These are phyloP conservation scores for Polypterus senegalus DNA, from an alignment of 2,113 vertebrate genomes.

Conservation along the genomic window DNA sequence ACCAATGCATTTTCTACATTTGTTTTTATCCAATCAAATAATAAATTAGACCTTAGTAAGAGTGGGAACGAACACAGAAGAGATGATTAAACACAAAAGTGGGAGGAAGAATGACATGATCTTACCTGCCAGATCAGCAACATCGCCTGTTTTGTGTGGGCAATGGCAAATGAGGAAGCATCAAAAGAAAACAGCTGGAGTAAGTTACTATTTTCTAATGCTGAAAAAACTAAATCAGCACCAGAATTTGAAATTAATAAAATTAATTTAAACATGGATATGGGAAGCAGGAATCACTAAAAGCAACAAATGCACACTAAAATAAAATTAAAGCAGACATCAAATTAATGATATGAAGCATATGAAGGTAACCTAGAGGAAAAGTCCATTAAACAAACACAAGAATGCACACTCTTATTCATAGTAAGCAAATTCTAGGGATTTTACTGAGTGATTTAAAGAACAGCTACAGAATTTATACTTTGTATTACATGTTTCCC, in stretches of 20 bases:
- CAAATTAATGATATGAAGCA: no score
- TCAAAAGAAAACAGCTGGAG: slow-evolving; percentile 60
- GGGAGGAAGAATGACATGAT: slow-evolving; percentile 8
- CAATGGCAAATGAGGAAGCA: slow-evolving; percentile 69
- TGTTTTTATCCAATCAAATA: no score
- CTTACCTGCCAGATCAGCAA: slow-evolving; percentile 80
- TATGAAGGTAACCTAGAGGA: no score
- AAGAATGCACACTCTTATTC: no score
- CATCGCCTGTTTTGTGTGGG: slow-evolving; percentile 72
- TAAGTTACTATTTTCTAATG: slow-evolving; percentile 48
- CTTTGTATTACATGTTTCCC: no score
- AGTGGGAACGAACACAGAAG: background rate
- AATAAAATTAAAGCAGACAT: background rate
- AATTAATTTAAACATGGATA: slow-evolving; percentile 43
- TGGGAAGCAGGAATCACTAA: slow-evolving; percentile 19
- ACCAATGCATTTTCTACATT: no score
- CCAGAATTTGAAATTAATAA: slow-evolving; percentile 33
- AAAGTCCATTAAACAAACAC: no score
- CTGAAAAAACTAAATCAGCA: slow-evolving; percentile 42
- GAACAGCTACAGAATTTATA: no score
- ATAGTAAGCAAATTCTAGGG: no score
- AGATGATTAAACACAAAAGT: slow-evolving; percentile 11
- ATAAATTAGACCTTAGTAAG: background rate
- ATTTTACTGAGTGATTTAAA: no score
- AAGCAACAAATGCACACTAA: background rate